Evolutionary conservation across 2,113 vertebrate genomes (phyloP).

Genomic region (Megaleporinus macrocephalus): DNA sequence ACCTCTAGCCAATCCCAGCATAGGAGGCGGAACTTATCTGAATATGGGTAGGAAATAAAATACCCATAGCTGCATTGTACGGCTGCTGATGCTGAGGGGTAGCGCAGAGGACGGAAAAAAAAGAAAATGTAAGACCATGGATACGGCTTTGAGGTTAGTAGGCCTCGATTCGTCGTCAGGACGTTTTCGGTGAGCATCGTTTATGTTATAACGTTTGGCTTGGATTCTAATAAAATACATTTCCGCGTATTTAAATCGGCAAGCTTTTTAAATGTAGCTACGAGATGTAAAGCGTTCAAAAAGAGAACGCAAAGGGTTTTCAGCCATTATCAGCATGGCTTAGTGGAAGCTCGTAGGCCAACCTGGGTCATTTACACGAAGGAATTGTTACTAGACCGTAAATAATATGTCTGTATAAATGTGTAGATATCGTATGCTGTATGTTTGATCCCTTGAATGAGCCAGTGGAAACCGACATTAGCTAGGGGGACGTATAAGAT

Average conservation of each 20-base stretch:
- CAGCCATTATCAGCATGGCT: neutral
- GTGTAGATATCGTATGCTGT: neutral
- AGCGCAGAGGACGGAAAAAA: constrained; percentile 24
- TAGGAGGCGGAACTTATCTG: constrained; percentile 7
- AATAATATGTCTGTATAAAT: neutral
- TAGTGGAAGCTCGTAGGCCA: neutral
- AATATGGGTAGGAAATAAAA: neutral
- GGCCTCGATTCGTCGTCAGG: constrained; percentile 37
- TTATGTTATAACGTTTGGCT: neutral
- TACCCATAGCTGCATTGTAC: constrained; percentile 67
- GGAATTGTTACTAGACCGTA: neutral
- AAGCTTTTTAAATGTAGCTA: too few relatives aligned
- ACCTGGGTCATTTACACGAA: neutral
- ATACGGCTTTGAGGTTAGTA: constrained; percentile 42
- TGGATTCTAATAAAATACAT: neutral
- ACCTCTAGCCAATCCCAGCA: neutral
- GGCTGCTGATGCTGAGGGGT: constrained; percentile 73
- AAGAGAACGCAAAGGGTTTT: neutral
- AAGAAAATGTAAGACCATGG: constrained; percentile 54
- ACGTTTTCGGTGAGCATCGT: constrained; percentile 66
- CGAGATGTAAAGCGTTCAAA: neutral
- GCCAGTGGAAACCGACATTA: neutral
- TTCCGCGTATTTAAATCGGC: neutral
- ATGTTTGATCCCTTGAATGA: neutral
- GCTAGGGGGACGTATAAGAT: neutral